Base-by-base conservation (phyloP, 2,113 vertebrate genomes). In the Rhagologus leucostigma region DNA sequence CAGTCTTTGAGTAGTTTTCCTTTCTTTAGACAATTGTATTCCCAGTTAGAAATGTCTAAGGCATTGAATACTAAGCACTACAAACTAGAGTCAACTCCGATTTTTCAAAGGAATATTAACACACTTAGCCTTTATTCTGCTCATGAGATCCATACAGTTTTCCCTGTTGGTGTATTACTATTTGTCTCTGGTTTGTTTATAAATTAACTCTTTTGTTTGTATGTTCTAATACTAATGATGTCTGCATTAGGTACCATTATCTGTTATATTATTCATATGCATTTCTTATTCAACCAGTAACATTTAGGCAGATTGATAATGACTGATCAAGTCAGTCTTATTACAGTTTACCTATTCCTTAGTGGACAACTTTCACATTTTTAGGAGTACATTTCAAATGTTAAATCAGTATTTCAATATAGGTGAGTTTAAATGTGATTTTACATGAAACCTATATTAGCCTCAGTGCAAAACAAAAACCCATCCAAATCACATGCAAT, bases 121-220 rank as follows among this genome's bases (percentile, higher is more conserved):
- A 49, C 6, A 32, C 23, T 53, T 68, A 39, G 2, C 5, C n/a
- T 80, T 63, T 80, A 12, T 63, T 90, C 42, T 73, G 9, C 14
- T 69, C 16, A 8, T 47, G 32, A 35, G 12, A 46, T 16, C 14
- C 13, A 30, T 23, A 9, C 0, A 56, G 6, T 39, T 64, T 59
- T 55, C 8, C 16, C 16, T 41, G 1, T 2, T 2, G 0, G 2
- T 52, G 6, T 19, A 35, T 52, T 39, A 35, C 4, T 74, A 14
- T 73, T 87, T 76, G 2, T 24, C 4, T 39, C 30, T 75, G 18
- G 33, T 30, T 57, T 75, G 6, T 71, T 91, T 42, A 44, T 41
- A 53, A 82, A 75, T 37, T 39, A 52, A 55, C 6, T 22, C 1
- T 32, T 68, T 35, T 64, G 3, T 30, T 59, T 41, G 1, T 44